phyloP scores from a whole-genome alignment of 2,888 invertebrate species.

The Drosophila robusta region DNA sequence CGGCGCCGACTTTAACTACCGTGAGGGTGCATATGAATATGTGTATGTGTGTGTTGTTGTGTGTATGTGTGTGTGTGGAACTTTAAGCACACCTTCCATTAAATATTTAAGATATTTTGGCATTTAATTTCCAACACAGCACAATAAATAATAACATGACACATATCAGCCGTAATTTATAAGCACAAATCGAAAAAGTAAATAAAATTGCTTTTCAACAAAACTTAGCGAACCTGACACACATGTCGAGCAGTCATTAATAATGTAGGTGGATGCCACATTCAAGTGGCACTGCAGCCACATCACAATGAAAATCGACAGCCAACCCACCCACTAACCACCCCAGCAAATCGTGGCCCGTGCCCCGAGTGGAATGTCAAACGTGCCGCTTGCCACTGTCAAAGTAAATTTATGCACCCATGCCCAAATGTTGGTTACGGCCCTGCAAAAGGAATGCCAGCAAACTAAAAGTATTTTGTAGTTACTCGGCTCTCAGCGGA shows the following conservation, averaged over 20 bases:
- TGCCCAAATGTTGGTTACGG: constrained; percentile 6
- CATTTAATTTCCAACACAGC: constrained; percentile 72
- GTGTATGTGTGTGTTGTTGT: neutral
- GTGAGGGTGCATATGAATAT: neutral
- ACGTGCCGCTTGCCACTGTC: constrained; percentile 74
- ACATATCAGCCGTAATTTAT: constrained; percentile 66
- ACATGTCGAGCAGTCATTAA: constrained; percentile 80
- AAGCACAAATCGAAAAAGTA: constrained; percentile 69
- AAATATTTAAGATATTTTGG: constrained; percentile 76
- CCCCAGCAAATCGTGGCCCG: constrained; percentile 12
- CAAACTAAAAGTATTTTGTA: constrained; percentile 74
- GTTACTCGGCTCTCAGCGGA: constrained; percentile 36
- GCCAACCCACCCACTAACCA: constrained; percentile 20
- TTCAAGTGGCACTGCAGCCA: constrained; percentile 48
- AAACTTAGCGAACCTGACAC: constrained; percentile 77
- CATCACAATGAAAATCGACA: constrained; percentile 62
- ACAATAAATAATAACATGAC: constrained; percentile 80
- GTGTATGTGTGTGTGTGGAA: neutral
- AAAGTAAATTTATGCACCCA: constrained; percentile 79
- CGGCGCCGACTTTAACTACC: constrained; percentile 44
- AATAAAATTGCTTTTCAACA: constrained; percentile 74
- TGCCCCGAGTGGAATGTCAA: constrained; percentile 66
- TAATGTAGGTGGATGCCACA: constrained; percentile 70
- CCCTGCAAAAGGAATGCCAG: constrained; percentile 29
- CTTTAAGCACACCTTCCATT: constrained; percentile 56